Conservation (phyloP, 1,140 invertebrate genomes). For the Ostrea edulis region DNA sequence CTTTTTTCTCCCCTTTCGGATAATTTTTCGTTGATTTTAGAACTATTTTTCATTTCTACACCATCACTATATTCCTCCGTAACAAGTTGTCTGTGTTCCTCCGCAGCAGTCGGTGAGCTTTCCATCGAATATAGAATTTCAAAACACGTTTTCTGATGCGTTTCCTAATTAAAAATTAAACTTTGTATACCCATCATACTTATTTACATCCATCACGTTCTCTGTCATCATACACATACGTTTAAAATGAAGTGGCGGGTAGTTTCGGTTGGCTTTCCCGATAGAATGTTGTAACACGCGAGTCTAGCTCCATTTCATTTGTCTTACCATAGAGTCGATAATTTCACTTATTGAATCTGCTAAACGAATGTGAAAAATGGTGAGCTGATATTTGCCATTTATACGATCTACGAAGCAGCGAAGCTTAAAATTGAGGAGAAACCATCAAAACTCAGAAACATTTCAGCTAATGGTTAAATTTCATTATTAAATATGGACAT, state of each 20-base stretch:
- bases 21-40: neutral
- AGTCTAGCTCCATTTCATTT: neutral
- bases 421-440: neutral
- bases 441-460: neutral
- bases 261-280: neutral
- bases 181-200: neutral
- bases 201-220: neutral
- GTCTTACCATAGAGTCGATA: neutral
- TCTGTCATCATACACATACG: neutral
- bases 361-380: neutral
- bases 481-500: neutral
- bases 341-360: slow-evolving; percentile 14
- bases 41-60: slow-evolving; percentile 12
- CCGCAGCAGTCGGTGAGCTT: neutral
- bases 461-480: neutral
- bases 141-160: neutral
- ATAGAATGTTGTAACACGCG: neutral
- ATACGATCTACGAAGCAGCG: neutral
- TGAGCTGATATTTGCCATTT: neutral
- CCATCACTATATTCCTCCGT: neutral
- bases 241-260: neutral
- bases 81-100: neutral
- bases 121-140: neutral
- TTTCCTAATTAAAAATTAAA: slow-evolving; percentile 23
- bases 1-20: neutral